Conservation (phyloP, 2,797 vertebrate genomes). For the Eulemur albifrons region DNA sequence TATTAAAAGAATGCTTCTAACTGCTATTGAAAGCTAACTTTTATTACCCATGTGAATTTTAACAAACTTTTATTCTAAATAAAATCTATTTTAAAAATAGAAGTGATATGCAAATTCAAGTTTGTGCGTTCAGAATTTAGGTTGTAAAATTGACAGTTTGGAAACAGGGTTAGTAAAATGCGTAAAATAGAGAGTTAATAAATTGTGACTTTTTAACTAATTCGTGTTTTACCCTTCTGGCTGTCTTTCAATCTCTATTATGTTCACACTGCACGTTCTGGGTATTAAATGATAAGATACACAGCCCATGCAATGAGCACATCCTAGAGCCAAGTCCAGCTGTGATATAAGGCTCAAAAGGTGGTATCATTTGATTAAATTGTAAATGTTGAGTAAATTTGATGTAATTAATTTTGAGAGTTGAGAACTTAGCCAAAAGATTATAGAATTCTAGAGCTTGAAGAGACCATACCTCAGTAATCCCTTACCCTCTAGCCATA, state of each 20-base stretch:
- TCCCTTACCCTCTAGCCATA: neutral
- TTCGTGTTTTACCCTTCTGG: neutral
- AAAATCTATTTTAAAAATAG: constrained; percentile 28
- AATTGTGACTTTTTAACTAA: constrained; percentile 2
- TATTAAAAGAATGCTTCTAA: constrained; percentile 31
- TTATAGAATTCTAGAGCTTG: neutral
- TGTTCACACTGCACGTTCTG: constrained; percentile 94
- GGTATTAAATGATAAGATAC: constrained; percentile 87
- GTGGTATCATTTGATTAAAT: neutral
- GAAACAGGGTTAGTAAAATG: constrained; percentile 4
- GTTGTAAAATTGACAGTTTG: neutral
- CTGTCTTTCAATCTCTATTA: constrained; percentile 77
- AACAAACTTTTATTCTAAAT: neutral
- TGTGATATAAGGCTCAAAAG: neutral
- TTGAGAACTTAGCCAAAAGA: neutral
- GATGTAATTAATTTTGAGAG: constrained; percentile 26
- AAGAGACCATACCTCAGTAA: neutral
- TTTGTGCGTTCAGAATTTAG: constrained; percentile 6
- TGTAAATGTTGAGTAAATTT: neutral
- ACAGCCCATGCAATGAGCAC: constrained; percentile 95
- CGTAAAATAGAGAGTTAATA: constrained; percentile 18
- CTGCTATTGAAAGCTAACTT: neutral
- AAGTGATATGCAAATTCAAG: constrained; percentile 13
- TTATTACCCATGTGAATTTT: neutral
- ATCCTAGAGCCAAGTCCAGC: constrained; percentile 70